Evolutionary conservation across 2,888 invertebrate genomes (phyloP).

Genomic region (Acrobasis consociella): DNA sequence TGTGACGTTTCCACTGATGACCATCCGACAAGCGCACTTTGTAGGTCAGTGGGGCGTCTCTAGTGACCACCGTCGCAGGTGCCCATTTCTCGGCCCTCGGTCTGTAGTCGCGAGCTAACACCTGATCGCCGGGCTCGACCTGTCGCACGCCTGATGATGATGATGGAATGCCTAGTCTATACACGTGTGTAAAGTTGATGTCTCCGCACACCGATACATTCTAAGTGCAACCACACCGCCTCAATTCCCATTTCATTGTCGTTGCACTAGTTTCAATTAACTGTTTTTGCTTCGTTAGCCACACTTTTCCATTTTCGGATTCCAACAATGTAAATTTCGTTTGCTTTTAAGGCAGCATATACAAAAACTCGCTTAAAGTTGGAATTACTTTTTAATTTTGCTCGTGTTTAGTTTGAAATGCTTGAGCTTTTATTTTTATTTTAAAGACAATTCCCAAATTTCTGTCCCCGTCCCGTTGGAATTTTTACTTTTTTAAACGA

Average conservation of each 20-base stretch:
- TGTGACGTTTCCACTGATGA: not conserved
- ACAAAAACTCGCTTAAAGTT: not conserved
- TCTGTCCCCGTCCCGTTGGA: too few relatives aligned
- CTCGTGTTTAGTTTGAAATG: not conserved
- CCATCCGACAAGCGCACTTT: not conserved
- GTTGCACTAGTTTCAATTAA: constrained; percentile 21
- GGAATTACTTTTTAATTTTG: constrained; percentile 1
- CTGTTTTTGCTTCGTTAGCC: constrained; percentile 21
- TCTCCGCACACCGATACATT: not conserved
- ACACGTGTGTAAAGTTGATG: too few relatives aligned
- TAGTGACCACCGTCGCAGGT: too few relatives aligned
- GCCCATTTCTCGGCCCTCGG: not conserved
- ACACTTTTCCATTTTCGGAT: constrained; percentile 16
- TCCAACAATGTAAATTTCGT: constrained; percentile 23
- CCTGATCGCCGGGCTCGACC: not conserved
- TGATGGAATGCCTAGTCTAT: not conserved
- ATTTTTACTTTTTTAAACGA: too few relatives aligned
- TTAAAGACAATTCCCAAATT: too few relatives aligned
- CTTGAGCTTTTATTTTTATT: too few relatives aligned
- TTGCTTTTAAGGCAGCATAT: not conserved
- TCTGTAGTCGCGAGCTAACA: constrained; percentile 3
- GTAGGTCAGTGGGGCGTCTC: constrained; percentile 3
- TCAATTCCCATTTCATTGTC: constrained; percentile 14
- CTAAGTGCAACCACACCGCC: not conserved
- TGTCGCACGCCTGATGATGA: too few relatives aligned